These are phyloP conservation scores for Hydrozoanthus gracilis DNA, from an alignment of 92 coral and sea anemone species.

Conservation along the genomic window DNA sequence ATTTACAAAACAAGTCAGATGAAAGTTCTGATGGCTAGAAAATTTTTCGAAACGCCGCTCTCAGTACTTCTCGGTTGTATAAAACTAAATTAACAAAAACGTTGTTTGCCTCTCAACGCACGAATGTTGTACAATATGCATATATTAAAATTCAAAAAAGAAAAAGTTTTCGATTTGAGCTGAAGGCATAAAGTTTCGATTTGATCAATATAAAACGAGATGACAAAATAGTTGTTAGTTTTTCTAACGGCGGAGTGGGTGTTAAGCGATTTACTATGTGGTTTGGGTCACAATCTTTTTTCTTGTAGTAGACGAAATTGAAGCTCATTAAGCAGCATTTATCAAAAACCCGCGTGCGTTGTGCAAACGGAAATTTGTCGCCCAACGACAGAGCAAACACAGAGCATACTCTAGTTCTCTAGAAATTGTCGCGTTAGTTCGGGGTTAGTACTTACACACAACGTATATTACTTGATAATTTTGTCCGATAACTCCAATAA, in stretches of 20 bases:
- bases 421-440: not conserved
- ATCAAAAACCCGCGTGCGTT: conserved; percentile 80
- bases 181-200: conserved; percentile 81
- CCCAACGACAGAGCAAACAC: conserved; percentile 53
- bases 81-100: conserved; percentile 40
- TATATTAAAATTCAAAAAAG: conserved; percentile 66
- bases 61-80: conserved; percentile 43
- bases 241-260: conserved; percentile 59
- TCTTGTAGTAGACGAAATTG: conserved; percentile 76
- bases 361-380: conserved; percentile 90
- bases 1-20: conserved; percentile 64
- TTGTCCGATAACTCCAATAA: conserved; percentile 25
- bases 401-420: conserved; percentile 21
- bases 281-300: conserved; percentile 71
- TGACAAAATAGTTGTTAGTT: conserved; percentile 53
- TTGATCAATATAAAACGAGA: conserved; percentile 66
- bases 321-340: conserved; percentile 84
- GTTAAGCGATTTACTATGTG: conserved; percentile 80
- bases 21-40: conserved; percentile 47
- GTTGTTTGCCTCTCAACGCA: conserved; percentile 70
- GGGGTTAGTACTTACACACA: conserved; percentile 43
- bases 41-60: conserved; percentile 50
- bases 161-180: conserved; percentile 64
- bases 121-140: conserved; percentile 76
- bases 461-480: conserved; percentile 37